Evolutionary conservation across 2,888 invertebrate genomes (phyloP), one percentile per base, ranked within the genome.

Genomic region (Peribatodes rhomboidaria): DNA sequence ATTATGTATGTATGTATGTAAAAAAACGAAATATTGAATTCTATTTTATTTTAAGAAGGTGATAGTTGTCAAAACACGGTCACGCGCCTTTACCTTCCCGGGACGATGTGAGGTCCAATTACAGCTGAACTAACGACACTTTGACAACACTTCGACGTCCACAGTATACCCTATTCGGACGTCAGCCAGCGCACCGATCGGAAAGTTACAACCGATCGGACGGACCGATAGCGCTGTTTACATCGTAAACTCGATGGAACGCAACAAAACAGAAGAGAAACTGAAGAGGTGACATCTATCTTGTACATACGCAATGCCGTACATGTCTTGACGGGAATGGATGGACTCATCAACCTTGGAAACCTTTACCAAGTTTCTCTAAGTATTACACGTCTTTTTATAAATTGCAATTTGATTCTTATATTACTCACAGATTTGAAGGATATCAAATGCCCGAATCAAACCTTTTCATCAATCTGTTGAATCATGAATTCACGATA

Each of bases 31-130:
- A 35, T 35, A 35, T 35, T 7, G 2, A 14, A 8, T 2, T 3
- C n/a, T 16, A 0, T 6, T 44, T 20, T 20, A 20, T 44, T 18
- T 20, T 8, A 44, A 8, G 13, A 1, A 13, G 20, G 20, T 20
- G 13, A 44, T 16, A 66, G 66, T 64, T 65, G 67, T 70, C 75
- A 70, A 73, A 7, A 65, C 72, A 76, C 76, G 76, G 78, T 78
- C 78, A 78, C 77, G 78, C 74, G 75, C 73, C 65, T 60, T 69
- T 68, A 47, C 61, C 58, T 42, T 61, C 56, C 20, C 52, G 47
- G 63, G 37, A 50, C 68, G 53, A 69, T 71, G 73, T 77, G 74
- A 71, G 72, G 71, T 73, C 77, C 79, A 80, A 79, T 81, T 80
- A 82, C 70, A 68, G 69, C 67, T 49, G 50, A 60, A 57, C 62